Evolutionary conservation across 2,113 vertebrate genomes (phyloP), one percentile per base, ranked within the genome.

Genomic region (Pachycephala philippinensis): DNA sequence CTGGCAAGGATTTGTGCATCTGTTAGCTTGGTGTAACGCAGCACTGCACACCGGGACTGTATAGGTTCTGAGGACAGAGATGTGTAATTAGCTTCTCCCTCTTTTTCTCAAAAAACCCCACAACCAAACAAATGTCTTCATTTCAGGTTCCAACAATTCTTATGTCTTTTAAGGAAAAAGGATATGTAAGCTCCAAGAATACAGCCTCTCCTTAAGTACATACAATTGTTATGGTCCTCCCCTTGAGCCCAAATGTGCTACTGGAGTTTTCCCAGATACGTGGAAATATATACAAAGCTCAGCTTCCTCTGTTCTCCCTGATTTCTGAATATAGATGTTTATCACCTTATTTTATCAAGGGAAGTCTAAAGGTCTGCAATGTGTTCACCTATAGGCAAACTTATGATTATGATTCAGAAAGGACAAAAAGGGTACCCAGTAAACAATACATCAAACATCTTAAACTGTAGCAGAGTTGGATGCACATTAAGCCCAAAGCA

Each of bases 41-140:
- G 98, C 80, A 99, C 99, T 0, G 99, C 99, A 6, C 99, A 99
- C 28, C 99, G 99, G 0, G 99, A 99, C 91, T 99, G 99, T 92
- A 99, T 99, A 7, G 99, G 99, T 85, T 99, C 99, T 99, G 93
- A 13, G 31, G 16, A 57, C 20, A 91, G 50, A 82, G 7, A 68
- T 10, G 31, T 7, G 11, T 2, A 6, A 80, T 83, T 26, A 93
- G 79, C 15, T 74, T 31, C 88, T 76, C 69, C 23, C 12, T 72
- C 45, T 65, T 54, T 13, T 59, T 30, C 18, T 60, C 44, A 66
- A 75, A 75, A 69, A 40, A 31, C 1, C 17, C 19, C 18, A 30
- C 15, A 54, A 20, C 7, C 19, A 59, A 19, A 37, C 7, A 40
- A 6, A 64, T 16, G 3, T 39, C 89, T 77, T 63, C 40, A 79